These are phyloP conservation scores for Campopleginae sp. DNA, from an alignment of 2,888 invertebrate genomes.

Conservation along the genomic window DNA sequence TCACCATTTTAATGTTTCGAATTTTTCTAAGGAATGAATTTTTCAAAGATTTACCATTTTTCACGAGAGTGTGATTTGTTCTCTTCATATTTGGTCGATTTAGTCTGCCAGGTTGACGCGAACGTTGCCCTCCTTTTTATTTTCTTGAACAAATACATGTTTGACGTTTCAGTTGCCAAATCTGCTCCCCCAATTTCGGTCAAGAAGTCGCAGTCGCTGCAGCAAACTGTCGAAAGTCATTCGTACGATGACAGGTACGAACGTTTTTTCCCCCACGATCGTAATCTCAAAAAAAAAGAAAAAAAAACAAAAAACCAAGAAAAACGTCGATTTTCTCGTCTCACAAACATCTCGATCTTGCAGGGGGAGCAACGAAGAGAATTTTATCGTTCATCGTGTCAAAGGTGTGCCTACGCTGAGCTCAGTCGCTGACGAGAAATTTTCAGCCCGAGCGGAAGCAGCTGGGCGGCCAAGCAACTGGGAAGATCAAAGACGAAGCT, in stretches of 20 bases:
- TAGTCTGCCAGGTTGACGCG: slow-evolving; percentile 53
- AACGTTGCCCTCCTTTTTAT: background rate
- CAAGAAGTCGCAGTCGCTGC: slow-evolving; percentile 83
- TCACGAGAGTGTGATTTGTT: slow-evolving; percentile 50
- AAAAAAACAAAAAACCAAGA: no score
- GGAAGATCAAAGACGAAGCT: slow-evolving; percentile 89
- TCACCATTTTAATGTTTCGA: slow-evolving; percentile 50
- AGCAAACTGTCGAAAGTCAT: slow-evolving; percentile 82
- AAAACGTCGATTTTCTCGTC: background rate
- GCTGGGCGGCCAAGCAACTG: slow-evolving; percentile 95
- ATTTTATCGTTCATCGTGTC: slow-evolving; percentile 93
- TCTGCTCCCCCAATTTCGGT: slow-evolving; percentile 79
- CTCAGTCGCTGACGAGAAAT: slow-evolving; percentile 89
- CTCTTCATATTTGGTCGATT: slow-evolving; percentile 34
- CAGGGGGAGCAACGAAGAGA: slow-evolving; percentile 86
- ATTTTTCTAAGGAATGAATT: slow-evolving; percentile 51
- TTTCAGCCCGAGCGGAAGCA: slow-evolving; percentile 85
- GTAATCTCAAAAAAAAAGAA: background rate
- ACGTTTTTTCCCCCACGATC: background rate
- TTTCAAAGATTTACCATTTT: slow-evolving; percentile 36
- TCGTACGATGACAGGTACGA: slow-evolving; percentile 81
- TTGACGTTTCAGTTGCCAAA: slow-evolving; percentile 82
- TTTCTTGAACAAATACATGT: slow-evolving; percentile 22
- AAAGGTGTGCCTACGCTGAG: slow-evolving; percentile 92
- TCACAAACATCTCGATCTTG: slow-evolving; percentile 3